phyloP scores from a whole-genome alignment of 2,888 invertebrate species.

The Trissolcus japonicus region DNA sequence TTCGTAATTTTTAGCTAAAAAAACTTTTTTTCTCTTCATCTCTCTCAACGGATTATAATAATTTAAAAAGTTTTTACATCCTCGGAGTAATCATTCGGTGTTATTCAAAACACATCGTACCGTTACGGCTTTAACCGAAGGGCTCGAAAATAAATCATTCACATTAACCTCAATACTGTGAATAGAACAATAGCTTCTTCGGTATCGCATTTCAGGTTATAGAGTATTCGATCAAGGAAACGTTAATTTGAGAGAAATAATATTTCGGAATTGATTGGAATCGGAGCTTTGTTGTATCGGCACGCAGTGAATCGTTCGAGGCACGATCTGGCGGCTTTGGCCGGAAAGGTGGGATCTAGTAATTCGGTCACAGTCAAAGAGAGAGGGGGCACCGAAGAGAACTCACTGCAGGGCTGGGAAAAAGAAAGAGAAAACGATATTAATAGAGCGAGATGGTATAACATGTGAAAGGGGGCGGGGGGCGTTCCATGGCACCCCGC shows the following conservation, averaged over 20 bases:
- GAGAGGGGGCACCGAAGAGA: conserved; percentile 21
- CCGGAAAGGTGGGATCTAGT: conserved; percentile 69
- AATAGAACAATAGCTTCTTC: too few species aligned
- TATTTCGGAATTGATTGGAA: conserved; percentile 40
- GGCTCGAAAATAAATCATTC: too few species aligned
- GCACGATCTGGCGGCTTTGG: conserved; percentile 59
- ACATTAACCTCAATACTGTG: too few species aligned
- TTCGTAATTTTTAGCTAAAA: conserved; percentile 35
- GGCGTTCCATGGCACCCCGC: conserved; percentile 73
- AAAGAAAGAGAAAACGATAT: conserved; percentile 32
- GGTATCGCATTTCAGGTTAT: too few species aligned
- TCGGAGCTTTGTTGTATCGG: conserved; percentile 40
- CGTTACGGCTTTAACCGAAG: too few species aligned
- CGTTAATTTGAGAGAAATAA: conserved; percentile 1
- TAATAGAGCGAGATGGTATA: conserved; percentile 22
- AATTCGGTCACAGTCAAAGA: conserved; percentile 66
- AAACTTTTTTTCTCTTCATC: conserved; percentile 16
- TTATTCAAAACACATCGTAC: too few species aligned
- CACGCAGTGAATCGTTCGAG: conserved; percentile 40
- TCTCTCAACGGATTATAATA: background rate
- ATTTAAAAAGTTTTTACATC: background rate
- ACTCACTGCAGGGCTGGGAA: conserved; percentile 53
- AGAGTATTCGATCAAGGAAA: too few species aligned
- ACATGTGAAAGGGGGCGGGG: conserved; percentile 63
- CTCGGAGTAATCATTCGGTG: too few species aligned